Conservation (phyloP, 2,888 invertebrate species). For the Microplitis manilae region DNA sequence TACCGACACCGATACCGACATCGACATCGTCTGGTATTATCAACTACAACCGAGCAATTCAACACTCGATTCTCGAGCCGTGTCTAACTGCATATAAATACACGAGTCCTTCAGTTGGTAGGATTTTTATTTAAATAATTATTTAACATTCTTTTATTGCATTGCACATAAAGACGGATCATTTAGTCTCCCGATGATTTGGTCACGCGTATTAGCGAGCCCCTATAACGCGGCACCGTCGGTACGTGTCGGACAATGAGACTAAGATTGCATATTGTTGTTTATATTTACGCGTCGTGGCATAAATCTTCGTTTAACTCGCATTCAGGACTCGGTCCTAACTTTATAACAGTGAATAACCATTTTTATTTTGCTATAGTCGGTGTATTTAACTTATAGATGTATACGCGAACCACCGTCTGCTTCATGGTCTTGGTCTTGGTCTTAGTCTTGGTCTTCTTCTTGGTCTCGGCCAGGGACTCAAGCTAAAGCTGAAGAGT, state of each 20-base stretch:
- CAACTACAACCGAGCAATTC: no score
- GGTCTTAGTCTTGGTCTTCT: background rate
- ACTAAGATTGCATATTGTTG: slow-evolving; percentile 70
- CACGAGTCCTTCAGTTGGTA: no score
- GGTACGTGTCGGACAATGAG: slow-evolving; percentile 62
- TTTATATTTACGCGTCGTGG: slow-evolving; percentile 68
- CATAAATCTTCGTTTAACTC: slow-evolving; percentile 71
- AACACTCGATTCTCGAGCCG: no score
- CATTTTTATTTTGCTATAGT: slow-evolving; percentile 28
- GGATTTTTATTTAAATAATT: background rate
- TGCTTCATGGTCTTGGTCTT: slow-evolving; percentile 20
- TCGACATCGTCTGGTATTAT: no score
- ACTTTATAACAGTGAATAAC: slow-evolving; percentile 34
- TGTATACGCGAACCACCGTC: background rate
- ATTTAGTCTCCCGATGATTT: slow-evolving; percentile 2
- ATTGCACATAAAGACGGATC: no score
- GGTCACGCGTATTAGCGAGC: slow-evolving; percentile 29
- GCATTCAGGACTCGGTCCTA: slow-evolving; percentile 59
- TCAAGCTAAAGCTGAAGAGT: background rate
- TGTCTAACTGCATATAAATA: no score
- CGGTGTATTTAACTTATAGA: background rate
- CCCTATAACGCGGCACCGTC: slow-evolving; percentile 31
- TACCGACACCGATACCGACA: no score
- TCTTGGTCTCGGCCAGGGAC: background rate
- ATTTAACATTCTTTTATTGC: background rate